Conservation (phyloP, 1,140 invertebrate species). For the Papilio polyxenes region DNA sequence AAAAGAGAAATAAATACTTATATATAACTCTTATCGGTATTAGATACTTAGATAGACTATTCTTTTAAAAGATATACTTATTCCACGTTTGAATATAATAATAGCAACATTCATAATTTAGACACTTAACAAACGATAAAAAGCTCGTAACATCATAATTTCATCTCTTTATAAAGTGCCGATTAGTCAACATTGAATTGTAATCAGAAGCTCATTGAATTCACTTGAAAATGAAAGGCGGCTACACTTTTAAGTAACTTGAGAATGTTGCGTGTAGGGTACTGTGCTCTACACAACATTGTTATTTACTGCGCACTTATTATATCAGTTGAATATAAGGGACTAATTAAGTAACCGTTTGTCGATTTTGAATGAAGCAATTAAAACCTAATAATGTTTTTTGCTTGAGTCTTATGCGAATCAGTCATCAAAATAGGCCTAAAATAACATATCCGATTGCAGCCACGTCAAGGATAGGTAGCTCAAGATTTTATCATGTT, state of each 20-base stretch:
- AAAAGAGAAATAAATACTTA: too few species aligned
- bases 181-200: background rate
- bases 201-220: background rate
- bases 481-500: too few species aligned
- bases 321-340: background rate
- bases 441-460: too few species aligned
- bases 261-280: background rate
- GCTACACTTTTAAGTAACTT: background rate
- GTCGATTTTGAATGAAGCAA: too few species aligned
- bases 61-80: background rate
- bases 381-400: too few species aligned
- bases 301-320: background rate
- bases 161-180: background rate
- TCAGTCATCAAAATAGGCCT: too few species aligned
- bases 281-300: background rate
- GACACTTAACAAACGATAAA: conserved; percentile 23
- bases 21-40: too few species aligned
- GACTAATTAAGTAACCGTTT: background rate
- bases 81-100: background rate
- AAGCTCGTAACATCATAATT: background rate
- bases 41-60: too few species aligned
- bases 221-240: background rate
- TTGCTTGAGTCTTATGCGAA: too few species aligned
- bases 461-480: too few species aligned
- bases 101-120: background rate